Conservation (phyloP, 2,113 vertebrate species). For the Todiramphus saurophagus region DNA sequence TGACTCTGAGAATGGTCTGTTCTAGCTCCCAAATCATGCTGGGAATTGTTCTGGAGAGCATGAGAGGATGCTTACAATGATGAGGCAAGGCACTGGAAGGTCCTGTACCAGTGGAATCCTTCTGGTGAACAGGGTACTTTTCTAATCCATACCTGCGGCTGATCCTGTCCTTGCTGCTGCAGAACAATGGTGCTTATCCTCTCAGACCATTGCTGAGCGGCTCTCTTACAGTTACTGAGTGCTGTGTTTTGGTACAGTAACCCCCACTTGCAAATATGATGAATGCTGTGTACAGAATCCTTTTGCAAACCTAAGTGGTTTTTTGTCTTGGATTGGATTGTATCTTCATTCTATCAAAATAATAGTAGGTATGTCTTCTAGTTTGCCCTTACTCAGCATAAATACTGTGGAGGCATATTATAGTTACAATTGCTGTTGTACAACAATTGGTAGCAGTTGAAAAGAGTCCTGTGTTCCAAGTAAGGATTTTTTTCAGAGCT, state of each 20-base stretch:
- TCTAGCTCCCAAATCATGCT: background rate
- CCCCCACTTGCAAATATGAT: background rate
- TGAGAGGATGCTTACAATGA: background rate
- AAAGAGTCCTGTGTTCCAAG: background rate
- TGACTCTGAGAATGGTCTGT: background rate
- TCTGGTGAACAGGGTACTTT: background rate
- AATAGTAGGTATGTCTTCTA: background rate
- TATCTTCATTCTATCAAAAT: background rate
- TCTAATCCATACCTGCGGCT: background rate
- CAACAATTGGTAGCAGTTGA: background rate
- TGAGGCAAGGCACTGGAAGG: background rate
- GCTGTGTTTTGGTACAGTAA: background rate
- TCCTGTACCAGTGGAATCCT: background rate
- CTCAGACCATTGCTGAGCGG: background rate
- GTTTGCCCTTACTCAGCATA: background rate
- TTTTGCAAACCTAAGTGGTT: background rate
- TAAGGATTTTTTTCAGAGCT: background rate
- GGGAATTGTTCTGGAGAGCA: background rate
- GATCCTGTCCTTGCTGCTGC: background rate
- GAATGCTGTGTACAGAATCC: background rate
- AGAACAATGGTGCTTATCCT: background rate
- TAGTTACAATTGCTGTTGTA: background rate
- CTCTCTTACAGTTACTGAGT: background rate
- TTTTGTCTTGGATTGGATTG: background rate
- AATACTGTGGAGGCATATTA: background rate